Conservation (phyloP, 1,140 invertebrate species). For the Bombus fervidus region DNA sequence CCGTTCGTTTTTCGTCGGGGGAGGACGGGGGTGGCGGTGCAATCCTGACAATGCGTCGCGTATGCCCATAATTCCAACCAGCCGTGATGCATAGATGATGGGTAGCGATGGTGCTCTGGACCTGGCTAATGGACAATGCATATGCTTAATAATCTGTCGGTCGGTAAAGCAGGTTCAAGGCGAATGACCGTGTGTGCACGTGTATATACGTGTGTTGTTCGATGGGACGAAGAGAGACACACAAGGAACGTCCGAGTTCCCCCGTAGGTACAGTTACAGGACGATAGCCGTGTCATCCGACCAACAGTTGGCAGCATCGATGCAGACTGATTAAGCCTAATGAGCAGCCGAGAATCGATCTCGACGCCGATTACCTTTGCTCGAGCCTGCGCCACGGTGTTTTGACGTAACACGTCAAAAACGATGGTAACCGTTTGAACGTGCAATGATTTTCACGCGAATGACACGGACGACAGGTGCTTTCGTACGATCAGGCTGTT, state of each 20-base stretch:
- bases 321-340: constrained; percentile 12
- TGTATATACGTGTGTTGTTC: background rate
- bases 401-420: background rate
- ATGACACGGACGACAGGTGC: background rate
- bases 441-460: background rate
- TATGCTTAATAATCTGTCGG: constrained; percentile 50
- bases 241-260: background rate
- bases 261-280: constrained; percentile 12
- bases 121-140: constrained; percentile 51
- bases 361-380: background rate
- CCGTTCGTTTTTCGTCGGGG: constrained; percentile 40
- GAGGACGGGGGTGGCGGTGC: background rate
- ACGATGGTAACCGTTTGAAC: background rate
- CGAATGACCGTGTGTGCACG: background rate
- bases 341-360: constrained; percentile 6
- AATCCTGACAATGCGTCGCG: constrained; percentile 35
- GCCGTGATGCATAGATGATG: constrained; percentile 42
- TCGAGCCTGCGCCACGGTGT: background rate
- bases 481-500: background rate
- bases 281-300: constrained; percentile 1
- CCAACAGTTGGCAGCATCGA: constrained; percentile 17
- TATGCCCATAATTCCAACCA: constrained; percentile 34
- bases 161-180: constrained; percentile 38
- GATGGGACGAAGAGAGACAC: background rate
- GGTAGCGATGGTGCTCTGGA: constrained; percentile 12